Conservation (phyloP, 1,140 invertebrate species). For the Zaprionus lachaisei region DNA sequence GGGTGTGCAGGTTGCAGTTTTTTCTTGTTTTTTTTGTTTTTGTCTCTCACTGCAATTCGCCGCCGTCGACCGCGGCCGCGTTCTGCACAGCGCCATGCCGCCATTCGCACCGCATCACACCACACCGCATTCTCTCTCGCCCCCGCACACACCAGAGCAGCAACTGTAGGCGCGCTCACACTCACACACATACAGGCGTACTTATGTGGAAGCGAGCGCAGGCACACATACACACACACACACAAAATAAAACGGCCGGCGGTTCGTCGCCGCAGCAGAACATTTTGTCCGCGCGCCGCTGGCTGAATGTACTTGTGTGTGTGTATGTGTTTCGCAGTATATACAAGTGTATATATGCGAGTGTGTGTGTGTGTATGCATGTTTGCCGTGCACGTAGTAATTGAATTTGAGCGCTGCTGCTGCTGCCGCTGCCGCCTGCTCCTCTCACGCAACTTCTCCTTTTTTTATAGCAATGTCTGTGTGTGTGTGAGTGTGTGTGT, state of each 20-base stretch:
- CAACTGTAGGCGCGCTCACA: constrained; percentile 49
- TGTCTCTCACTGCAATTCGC: constrained; percentile 55
- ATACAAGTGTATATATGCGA: constrained; percentile 13
- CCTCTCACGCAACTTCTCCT: constrained; percentile 44
- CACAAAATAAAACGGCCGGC: constrained; percentile 47
- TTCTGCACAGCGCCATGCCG: constrained; percentile 44
- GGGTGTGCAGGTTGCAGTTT: constrained; percentile 11
- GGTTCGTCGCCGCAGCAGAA: constrained; percentile 41
- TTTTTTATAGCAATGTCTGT: constrained; percentile 29
- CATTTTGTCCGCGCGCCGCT: constrained; percentile 49
- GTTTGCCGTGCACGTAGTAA: constrained; percentile 50
- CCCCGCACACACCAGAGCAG: constrained; percentile 19
- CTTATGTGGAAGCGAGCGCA: background rate
- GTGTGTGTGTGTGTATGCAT: constrained; percentile 22
- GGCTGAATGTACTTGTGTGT: constrained; percentile 9
- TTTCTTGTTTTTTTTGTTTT: constrained; percentile 44
- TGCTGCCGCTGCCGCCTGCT: constrained; percentile 9
- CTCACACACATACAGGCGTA: constrained; percentile 11
- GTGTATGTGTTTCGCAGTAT: constrained; percentile 38
- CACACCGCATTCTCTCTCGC: constrained; percentile 13
- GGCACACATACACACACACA: background rate
- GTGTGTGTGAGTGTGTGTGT: background rate
- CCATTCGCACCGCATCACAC: constrained; percentile 20
- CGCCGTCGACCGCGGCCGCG: constrained; percentile 39
- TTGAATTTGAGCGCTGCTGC: constrained; percentile 50